Base-by-base conservation (phyloP, 1,140 invertebrate genomes). In the Drosophila truncata region DNA sequence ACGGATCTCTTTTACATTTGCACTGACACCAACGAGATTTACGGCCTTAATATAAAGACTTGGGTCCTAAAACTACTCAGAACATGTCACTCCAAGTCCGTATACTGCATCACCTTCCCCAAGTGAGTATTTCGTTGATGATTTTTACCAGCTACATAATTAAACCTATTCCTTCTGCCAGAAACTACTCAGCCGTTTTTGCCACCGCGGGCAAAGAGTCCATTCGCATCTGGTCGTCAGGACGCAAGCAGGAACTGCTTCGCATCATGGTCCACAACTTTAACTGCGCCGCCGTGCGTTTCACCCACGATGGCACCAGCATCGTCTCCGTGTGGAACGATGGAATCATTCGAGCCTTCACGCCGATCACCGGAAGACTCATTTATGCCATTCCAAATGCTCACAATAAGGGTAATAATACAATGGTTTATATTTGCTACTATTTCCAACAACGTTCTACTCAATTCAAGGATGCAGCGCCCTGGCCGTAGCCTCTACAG, bases 321-420 rank as follows among this genome's bases (percentile, higher is more conserved):
- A 96, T 98, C 73, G 93, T 98, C 27, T 95, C 95, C 13, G 96
- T 94, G 2, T 98, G 97, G 97, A 96, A 97, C 93, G 97, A 98
- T 94, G 97, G 97, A 39, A 95, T 95, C 79, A 97, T 98, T 64
- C 94, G 97, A 66, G 95, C 96, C 6, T 98, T 98, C 88, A 97
- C 96, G 1, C 97, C 97, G 1, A 95, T 97, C 71, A 96, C 96
- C 4, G 97, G 97, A 0, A 94, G 94, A 35, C 93, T 97, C 2
- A 95, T 98, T 58, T 98, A 96, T 93, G 94, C 95, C 33, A 97
- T 98, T 75, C 93, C 95, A 47, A 96, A 98, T 93, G 97, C 97
- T 9, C 98, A 99, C 91, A 96, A 96, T 75, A 97, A 97, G 92
- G 97, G 83, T 88, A 25, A 70, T 4, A 47, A 11, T 10, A 1